Evolutionary conservation across 2,797 vertebrate genomes (phyloP).

Genomic region (Cyprinella venusta): DNA sequence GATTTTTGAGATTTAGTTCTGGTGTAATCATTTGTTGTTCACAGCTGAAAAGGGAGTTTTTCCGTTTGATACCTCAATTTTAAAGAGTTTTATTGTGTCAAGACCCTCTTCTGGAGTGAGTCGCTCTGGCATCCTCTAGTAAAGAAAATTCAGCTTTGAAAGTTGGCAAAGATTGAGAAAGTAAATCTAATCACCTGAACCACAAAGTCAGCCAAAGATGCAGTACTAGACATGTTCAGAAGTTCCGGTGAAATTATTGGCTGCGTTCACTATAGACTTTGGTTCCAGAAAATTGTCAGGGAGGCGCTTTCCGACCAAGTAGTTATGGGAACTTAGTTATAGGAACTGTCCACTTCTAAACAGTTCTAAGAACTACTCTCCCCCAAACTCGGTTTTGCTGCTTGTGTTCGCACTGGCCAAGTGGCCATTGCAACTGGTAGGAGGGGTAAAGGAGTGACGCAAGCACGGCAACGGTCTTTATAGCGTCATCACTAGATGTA

Average conservation of each 20-base stretch:
- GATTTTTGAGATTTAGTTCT: not conserved
- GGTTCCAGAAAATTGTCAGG: not conserved
- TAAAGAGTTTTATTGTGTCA: not conserved
- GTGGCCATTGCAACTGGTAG: no score
- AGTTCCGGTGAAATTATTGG: not conserved
- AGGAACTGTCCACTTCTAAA: no score
- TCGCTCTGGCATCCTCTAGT: not conserved
- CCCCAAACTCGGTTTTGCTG: no score
- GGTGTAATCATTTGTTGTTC: not conserved
- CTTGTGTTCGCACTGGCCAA: no score
- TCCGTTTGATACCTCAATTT: not conserved
- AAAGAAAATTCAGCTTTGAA: not conserved
- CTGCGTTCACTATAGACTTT: not conserved
- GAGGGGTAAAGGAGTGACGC: no score
- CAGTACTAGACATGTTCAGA: conserved; percentile 71
- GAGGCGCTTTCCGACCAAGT: no score
- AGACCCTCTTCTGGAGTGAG: not conserved
- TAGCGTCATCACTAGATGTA: no score
- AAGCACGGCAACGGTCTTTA: no score
- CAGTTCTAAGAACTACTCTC: no score
- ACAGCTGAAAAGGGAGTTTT: not conserved
- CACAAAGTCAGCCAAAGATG: conserved; percentile 71
- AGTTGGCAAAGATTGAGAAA: conserved; percentile 67
- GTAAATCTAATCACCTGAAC: conserved; percentile 72
- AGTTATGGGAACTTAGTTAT: no score